Evolutionary conservation across 2,113 vertebrate species (phyloP), one percentile per base, ranked within the genome.

Genomic region (Brachyhypopomus gauderio): DNA sequence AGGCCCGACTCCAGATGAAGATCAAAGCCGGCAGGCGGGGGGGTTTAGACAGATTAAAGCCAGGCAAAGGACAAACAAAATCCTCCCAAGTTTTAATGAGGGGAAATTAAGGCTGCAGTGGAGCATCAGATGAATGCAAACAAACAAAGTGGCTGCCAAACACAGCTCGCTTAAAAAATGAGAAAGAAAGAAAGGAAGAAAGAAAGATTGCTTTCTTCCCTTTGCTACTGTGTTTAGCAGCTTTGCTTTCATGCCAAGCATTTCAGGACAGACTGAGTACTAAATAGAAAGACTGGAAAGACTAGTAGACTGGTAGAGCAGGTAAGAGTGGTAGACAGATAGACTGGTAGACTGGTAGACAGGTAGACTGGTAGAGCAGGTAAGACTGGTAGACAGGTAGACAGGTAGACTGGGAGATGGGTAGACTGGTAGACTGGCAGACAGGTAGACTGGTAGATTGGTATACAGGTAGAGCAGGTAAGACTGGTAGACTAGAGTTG

Each of bases 41-140:
- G 70, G 80, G 84, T 86, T 80, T 66, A 45, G 34, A 36, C 55
- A 80, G 77, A 82, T 84, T 82, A 84, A 86, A 80, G 69, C 70
- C 20, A 72, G 77, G 71, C 27, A 34, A 79, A 81, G 72, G 79
- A 77, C 82, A 84, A 86, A 83, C 80, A 77, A 73, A 74, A 77
- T 70, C 72, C 72, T 77, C 59, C 48, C 58, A 20, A 30, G 58
- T 79, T 85, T 83, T 84, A 72, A 82, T 80, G 83, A 84, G 73
- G 20, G 80, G 22, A 80, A 84, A 84, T 84, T 71, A 86, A 84
- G 59, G 66, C 75, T 34, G 34, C 34, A 34, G 75, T n/a, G 59
- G 36, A 55, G 48, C 45, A n/a, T 58, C 58, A 20, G 38, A 80
- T 77, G 63, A 83, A 83, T 75, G n/a, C 83, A 84, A 84, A 83